These are phyloP conservation scores for Copidosoma floridanum DNA, from an alignment of 1,140 invertebrate genomes.

Conservation along the genomic window DNA sequence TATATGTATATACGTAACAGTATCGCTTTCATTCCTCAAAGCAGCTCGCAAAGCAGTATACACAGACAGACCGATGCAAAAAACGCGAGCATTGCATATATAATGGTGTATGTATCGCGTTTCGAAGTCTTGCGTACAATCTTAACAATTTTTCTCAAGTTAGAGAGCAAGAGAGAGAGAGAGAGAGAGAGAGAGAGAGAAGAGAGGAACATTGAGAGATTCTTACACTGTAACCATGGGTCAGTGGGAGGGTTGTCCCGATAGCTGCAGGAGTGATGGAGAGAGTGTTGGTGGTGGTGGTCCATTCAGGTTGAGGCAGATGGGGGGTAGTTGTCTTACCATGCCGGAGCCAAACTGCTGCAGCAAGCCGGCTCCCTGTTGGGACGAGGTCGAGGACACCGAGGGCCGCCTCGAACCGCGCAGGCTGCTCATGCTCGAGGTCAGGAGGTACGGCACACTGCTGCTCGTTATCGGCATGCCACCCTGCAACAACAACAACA, in stretches of 20 bases:
- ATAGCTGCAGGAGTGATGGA: slow-evolving; percentile 62
- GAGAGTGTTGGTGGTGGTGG: slow-evolving; percentile 57
- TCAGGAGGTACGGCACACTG: slow-evolving; percentile 80
- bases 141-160: too few species aligned
- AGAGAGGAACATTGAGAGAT: slow-evolving; percentile 54
- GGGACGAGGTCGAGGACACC: slow-evolving; percentile 57
- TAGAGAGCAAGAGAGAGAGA: too few species aligned
- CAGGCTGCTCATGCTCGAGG: slow-evolving; percentile 79
- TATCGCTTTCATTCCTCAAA: too few species aligned
- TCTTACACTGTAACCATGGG: slow-evolving; percentile 74
- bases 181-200: too few species aligned
- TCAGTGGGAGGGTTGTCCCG: slow-evolving; percentile 65
- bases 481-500: slow-evolving; percentile 60
- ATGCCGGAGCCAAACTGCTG: slow-evolving; percentile 83
- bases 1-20: too few species aligned
- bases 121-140: neutral
- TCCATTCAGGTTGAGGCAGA: slow-evolving; percentile 65
- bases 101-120: too few species aligned
- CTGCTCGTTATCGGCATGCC: slow-evolving; percentile 86
- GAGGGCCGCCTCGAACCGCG: slow-evolving; percentile 69
- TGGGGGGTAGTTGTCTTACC: slow-evolving; percentile 76
- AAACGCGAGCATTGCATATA: too few species aligned
- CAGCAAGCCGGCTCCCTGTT: slow-evolving; percentile 72
- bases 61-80: too few species aligned
- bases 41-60: too few species aligned